A percentile compares a stretch with the other conserved stretches of the same genome.
Evolutionary conservation across 1,140 invertebrate species (phyloP).

Genomic region (Tetraneura akinire): DNA sequence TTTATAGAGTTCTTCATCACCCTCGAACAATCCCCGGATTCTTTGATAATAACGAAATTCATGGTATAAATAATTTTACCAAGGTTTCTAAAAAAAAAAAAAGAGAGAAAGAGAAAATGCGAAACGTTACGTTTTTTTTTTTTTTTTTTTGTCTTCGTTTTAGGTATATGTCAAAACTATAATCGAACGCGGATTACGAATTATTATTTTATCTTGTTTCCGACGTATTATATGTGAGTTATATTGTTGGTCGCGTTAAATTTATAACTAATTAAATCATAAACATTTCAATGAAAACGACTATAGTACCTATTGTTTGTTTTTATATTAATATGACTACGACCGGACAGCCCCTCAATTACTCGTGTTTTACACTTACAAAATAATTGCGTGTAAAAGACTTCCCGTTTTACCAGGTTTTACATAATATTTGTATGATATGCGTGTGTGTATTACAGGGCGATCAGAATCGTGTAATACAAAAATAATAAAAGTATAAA

Average conservation of each 20-base stretch:
- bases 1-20: neutral
- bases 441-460: too few relatives aligned
- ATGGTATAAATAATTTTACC: too few relatives aligned
- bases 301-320: neutral
- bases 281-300: neutral
- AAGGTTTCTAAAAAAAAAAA: too few relatives aligned
- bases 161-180: too few relatives aligned
- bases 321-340: neutral
- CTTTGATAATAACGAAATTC: neutral
- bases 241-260: neutral
- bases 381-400: neutral
- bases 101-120: too few relatives aligned
- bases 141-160: too few relatives aligned
- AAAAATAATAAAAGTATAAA: too few relatives aligned
- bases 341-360: neutral
- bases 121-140: too few relatives aligned
- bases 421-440: neutral
- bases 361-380: neutral
- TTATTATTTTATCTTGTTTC: too few relatives aligned
- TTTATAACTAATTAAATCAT: neutral
- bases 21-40: neutral
- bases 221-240: too few relatives aligned
- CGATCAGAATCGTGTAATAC: too few relatives aligned
- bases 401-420: conserved; percentile 7
- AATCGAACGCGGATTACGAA: too few relatives aligned